phyloP scores from a whole-genome alignment of 2,888 invertebrate genomes.

The Ennomos quercinarius region DNA sequence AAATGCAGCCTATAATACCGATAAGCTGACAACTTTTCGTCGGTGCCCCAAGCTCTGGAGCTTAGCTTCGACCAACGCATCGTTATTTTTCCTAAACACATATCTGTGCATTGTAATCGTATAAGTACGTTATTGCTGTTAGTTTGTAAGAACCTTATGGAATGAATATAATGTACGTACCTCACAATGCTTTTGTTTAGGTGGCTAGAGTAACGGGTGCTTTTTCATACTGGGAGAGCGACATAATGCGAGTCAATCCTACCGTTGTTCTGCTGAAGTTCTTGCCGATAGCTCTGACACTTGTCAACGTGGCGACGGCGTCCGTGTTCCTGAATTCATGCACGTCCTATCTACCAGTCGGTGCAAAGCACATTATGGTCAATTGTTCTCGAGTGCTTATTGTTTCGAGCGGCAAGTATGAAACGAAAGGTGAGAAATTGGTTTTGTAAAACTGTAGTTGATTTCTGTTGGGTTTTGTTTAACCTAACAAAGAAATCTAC shows the following conservation, averaged over 20 bases:
- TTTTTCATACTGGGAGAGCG: conserved; percentile 70
- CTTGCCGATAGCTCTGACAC: conserved; percentile 66
- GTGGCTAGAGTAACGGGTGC: conserved; percentile 71
- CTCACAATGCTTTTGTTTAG: conserved; percentile 51
- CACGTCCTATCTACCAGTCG: conserved; percentile 43
- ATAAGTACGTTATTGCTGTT: no score
- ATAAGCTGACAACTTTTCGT: no score
- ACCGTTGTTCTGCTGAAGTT: conserved; percentile 70
- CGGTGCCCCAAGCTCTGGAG: no score
- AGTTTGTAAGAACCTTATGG: conserved; percentile 3
- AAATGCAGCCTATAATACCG: no score
- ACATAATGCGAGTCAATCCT: conserved; percentile 72
- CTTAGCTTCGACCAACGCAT: no score
- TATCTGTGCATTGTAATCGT: no score
- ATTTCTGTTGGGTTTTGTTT: no score
- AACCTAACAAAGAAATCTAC: no score
- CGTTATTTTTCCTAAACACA: no score
- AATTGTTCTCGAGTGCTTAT: conserved; percentile 63
- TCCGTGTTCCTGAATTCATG: conserved; percentile 68
- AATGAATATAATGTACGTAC: conserved; percentile 24
- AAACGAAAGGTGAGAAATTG: conserved; percentile 54
- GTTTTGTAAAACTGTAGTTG: background rate
- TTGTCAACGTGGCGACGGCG: conserved; percentile 71
- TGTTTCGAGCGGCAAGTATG: conserved; percentile 44
- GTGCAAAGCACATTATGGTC: conserved; percentile 50